Evolutionary conservation across 2,888 invertebrate species (phyloP), one percentile per base, ranked within the genome.

Genomic region (Exocentrus adspersus): DNA sequence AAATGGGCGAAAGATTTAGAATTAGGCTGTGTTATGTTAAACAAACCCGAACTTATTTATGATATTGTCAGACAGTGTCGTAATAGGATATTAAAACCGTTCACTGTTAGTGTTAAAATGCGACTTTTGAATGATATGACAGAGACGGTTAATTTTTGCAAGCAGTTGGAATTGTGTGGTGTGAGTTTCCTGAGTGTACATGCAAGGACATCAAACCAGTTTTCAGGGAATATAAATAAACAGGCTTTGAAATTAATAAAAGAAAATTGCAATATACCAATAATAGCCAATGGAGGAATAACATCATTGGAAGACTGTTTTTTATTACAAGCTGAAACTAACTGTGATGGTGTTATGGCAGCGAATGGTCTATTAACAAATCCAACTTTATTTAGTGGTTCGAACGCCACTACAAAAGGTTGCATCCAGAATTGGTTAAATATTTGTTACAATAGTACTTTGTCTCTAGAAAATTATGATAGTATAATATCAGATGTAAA

Each of bases 261-360:
- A 72, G 87, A 90, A 54, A 87, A 86, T 68, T 81, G 95, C n/a
- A 79, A 81, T 37, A 84, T 98, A 70, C 98, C 98, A 0, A 85
- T 98, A 0, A 87, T 98, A 70, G 97, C 94, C 0, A 99, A 99
- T 85, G 98, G 98, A 32, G 96, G 95, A 75, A 86, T 97, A 0
- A 92, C 89, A 75, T 87, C 85, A 48, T 83, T 93, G 62, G 79
- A 86, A n/a, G 92, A 93, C 80, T 94, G 93, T 21, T 79, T 88
- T 62, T 77, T 83, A 10, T 84, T 97, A 37, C 87, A 90, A 70
- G 81, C 87, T 37, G 75, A 80, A 61, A 92, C 95, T 0, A 88
- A 89, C 7, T 92, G 92, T 73, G 85, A 87, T 78, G 98, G 95
- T 82, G 87, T 98, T 0, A 99, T 99, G 98, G 89, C 90, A 62